Evolutionary conservation across 2,113 vertebrate genomes (phyloP).

Genomic region (Carlito syrichta): DNA sequence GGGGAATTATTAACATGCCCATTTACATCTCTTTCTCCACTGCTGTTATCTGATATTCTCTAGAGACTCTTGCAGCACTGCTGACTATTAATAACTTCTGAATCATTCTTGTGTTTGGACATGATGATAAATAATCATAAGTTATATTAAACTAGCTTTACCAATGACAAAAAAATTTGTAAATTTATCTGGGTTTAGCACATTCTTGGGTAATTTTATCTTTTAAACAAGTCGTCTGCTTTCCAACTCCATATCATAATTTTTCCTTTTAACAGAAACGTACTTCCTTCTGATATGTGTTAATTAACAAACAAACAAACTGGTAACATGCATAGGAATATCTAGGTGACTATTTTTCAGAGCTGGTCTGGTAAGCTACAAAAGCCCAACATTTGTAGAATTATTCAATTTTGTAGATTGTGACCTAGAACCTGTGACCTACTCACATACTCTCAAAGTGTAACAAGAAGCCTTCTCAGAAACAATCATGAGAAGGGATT

Average conservation of each 20-base stretch:
- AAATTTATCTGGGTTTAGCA: slow-evolving; percentile 6
- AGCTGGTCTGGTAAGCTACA: neutral
- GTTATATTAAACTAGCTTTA: neutral
- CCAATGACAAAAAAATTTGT: neutral
- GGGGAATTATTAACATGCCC: neutral
- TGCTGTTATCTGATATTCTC: neutral
- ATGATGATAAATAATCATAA: slow-evolving; percentile 40
- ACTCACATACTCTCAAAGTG: neutral
- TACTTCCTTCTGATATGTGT: neutral
- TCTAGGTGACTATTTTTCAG: neutral
- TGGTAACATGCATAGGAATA: neutral
- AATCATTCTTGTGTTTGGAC: slow-evolving; percentile 5
- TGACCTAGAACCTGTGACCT: neutral
- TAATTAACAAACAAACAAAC: neutral
- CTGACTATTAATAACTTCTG: neutral
- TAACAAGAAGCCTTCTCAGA: neutral
- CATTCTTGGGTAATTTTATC: slow-evolving; percentile 13
- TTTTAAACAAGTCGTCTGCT: neutral
- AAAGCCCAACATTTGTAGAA: neutral
- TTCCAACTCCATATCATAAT: neutral
- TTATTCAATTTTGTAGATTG: neutral
- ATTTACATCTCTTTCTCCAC: neutral
- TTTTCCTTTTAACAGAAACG: neutral
- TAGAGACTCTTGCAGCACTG: neutral
- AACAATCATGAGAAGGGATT: neutral